phyloP scores from a whole-genome alignment of 2,888 invertebrate genomes.

The Macaria liturata region DNA sequence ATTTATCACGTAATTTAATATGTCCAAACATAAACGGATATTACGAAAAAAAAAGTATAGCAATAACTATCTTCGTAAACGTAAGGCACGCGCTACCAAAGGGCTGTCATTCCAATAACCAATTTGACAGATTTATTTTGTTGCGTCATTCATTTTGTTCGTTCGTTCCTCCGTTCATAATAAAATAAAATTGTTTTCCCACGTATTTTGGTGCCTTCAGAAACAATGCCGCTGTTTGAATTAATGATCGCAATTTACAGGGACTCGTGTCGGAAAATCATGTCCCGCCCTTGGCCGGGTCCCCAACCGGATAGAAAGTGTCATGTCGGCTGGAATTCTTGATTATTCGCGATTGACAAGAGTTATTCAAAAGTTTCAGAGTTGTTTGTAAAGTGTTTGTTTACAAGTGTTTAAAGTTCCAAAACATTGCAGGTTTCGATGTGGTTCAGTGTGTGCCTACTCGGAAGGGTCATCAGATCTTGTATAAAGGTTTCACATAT shows the following conservation, averaged over 20 bases:
- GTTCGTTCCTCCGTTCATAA: conserved; percentile 38
- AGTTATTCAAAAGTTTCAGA: conserved; percentile 16
- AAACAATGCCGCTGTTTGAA: conserved; percentile 11
- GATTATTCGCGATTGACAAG: conserved; percentile 22
- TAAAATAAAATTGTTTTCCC: conserved; percentile 51
- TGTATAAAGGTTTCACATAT: conserved; percentile 76
- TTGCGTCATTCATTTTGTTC: conserved; percentile 52
- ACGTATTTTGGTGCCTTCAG: conserved; percentile 42
- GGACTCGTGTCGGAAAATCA: conserved; percentile 7
- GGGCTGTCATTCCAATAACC: conserved; percentile 8
- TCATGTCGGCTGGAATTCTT: conserved; percentile 30
- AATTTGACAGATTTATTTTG: conserved; percentile 41
- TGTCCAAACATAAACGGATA: too few species aligned
- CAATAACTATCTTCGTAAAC: conserved; percentile 21
- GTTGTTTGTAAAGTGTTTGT: conserved; percentile 32
- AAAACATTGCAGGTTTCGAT: conserved; percentile 66
- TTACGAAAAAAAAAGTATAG: too few species aligned
- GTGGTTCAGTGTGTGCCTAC: conserved; percentile 75
- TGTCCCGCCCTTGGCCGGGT: conserved; percentile 15
- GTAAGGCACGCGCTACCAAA: conserved; percentile 7
- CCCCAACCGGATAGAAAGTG: conserved; percentile 23
- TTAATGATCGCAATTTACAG: conserved; percentile 24
- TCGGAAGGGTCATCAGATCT: conserved; percentile 72
- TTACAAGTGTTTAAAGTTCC: conserved; percentile 17
- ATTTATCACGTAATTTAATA: too few species aligned